These are phyloP conservation scores for Acanthopagrus latus DNA, from an alignment of 2,797 vertebrate species.

Conservation along the genomic window DNA sequence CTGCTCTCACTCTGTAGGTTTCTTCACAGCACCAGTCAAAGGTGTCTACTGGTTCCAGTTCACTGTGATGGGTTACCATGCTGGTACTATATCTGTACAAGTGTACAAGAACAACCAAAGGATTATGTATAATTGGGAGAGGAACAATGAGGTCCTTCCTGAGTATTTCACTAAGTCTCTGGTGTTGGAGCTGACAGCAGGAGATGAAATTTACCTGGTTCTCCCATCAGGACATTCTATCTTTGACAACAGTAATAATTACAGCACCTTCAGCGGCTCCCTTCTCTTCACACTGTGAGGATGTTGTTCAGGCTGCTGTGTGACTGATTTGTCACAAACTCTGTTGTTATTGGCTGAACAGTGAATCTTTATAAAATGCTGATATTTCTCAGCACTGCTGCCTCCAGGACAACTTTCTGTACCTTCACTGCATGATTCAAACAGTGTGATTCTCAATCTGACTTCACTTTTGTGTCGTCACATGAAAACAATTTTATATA, in stretches of 20 bases:
- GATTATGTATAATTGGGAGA: not conserved
- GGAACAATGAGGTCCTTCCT: fast-evolving
- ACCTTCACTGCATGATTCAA: not conserved
- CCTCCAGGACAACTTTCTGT: not conserved
- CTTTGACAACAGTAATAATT: not conserved
- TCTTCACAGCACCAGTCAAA: constrained; percentile 37
- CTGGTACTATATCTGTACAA: not conserved
- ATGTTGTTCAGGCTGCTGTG: not conserved
- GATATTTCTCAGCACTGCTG: no score
- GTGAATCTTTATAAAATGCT: no score
- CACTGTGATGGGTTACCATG: not conserved
- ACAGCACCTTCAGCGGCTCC: constrained; percentile 28
- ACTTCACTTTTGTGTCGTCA: not conserved
- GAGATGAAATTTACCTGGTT: constrained; percentile 16
- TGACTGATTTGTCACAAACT: no score
- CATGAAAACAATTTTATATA: not conserved
- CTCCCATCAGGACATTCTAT: not conserved
- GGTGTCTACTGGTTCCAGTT: constrained; percentile 31
- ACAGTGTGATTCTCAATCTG: not conserved
- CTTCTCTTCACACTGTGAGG: constrained; percentile 11
- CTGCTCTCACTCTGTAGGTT: constrained; percentile 2
- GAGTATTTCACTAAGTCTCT: constrained; percentile 21
- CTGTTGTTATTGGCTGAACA: no score
- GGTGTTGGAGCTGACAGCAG: constrained; percentile 24
- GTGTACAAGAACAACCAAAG: constrained; percentile 15